Percentiles rank a stretch among this genome's conserved stretches.
phyloP scores from a whole-genome alignment of 2,113 vertebrate species.

The Neomonachus schauinslandi region DNA sequence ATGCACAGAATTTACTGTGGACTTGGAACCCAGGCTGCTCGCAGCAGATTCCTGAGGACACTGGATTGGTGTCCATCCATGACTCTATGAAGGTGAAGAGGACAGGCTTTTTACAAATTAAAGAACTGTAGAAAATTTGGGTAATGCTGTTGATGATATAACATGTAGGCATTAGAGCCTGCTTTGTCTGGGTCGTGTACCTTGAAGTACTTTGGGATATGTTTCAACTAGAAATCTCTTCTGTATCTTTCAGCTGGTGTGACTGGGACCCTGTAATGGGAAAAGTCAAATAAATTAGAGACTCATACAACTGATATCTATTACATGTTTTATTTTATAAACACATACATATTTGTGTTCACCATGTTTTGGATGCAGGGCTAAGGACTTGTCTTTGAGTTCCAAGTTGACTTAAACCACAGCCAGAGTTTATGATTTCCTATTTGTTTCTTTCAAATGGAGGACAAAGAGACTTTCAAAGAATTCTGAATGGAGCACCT shows the following conservation, averaged over 20 bases:
- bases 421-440: neutral
- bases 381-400: neutral
- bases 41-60: neutral
- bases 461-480: neutral
- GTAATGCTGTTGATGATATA: neutral
- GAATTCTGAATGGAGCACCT: neutral
- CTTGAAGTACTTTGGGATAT: neutral
- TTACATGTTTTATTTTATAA: neutral
- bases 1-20: neutral
- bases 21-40: neutral
- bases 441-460: slow-evolving; percentile 5
- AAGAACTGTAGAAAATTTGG: neutral
- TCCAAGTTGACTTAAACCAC: neutral
- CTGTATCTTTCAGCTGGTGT: neutral
- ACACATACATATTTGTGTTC: neutral
- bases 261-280: neutral
- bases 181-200: neutral
- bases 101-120: neutral
- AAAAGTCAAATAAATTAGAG: neutral
- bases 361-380: neutral
- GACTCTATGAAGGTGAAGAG: neutral
- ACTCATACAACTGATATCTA: neutral
- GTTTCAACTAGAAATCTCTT: neutral
- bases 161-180: neutral
- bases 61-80: neutral